Evolutionary conservation across 2,113 vertebrate species (phyloP).

Genomic region (Stigmatopora argus): DNA sequence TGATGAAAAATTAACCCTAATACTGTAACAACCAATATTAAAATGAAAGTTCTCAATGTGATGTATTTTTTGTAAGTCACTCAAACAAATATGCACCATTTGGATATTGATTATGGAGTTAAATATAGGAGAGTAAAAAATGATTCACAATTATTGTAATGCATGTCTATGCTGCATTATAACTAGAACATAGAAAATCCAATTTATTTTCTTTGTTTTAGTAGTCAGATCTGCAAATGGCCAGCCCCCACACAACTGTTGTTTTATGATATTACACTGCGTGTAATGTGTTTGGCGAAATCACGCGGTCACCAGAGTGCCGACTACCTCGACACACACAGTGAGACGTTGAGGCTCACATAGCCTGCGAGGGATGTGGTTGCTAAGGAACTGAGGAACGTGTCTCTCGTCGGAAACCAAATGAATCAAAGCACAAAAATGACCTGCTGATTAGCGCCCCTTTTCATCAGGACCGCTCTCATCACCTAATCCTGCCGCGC

Average conservation of each 20-base stretch:
- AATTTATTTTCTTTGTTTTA: not conserved
- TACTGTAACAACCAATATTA: not conserved
- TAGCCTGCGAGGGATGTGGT: slow-evolving; percentile 49
- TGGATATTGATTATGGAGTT: too few relatives aligned
- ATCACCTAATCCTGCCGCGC: slow-evolving; percentile 1
- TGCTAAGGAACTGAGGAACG: slow-evolving; percentile 65
- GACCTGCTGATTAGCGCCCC: slow-evolving; percentile 46
- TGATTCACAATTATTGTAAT: too few relatives aligned
- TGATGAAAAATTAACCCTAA: too few relatives aligned
- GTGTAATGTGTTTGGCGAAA: not conserved
- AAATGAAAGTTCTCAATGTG: not conserved
- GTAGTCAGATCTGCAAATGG: not conserved
- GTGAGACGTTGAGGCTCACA: slow-evolving; percentile 42
- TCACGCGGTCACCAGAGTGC: slow-evolving; percentile 1
- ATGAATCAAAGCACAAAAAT: slow-evolving; percentile 44
- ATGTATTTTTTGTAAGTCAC: too few relatives aligned
- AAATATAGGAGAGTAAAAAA: not conserved
- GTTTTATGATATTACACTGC: not conserved
- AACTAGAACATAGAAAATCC: not conserved
- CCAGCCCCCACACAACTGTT: not conserved
- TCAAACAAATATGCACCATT: too few relatives aligned
- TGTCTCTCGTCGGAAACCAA: slow-evolving; percentile 30
- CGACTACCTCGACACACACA: slow-evolving; percentile 19
- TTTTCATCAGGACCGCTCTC: slow-evolving; percentile 35
- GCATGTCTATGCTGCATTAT: too few relatives aligned